Evolutionary conservation across 2,113 vertebrate genomes (phyloP), one percentile per base, ranked within the genome.

Genomic region (Mobula birostris): DNA sequence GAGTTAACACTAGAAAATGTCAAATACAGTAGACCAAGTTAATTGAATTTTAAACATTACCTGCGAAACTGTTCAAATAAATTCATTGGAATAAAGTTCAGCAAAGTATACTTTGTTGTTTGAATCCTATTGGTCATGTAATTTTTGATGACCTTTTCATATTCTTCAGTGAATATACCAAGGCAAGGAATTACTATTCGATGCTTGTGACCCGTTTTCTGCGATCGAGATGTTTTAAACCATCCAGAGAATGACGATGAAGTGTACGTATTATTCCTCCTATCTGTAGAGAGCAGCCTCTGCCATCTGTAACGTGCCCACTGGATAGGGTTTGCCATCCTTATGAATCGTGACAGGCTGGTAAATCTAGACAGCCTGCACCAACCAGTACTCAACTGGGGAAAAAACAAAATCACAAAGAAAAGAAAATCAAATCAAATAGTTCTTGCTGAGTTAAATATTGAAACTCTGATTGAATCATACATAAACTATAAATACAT

Each of bases 51-150:
- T 21, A 74, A 17, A 94, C 56, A 95, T 95, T 95, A 99, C 99
- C 98, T 99, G 97, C 98, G 98, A 96, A 99, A 99, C 82, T 99
- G 99, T 96, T 99, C 98, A 95, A 99, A 99, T 74, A 99, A 96
- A 96, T 99, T 99, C 96, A 97, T 98, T 82, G 99, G 99, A 95
- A 99, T 97, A 96, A 99, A 99, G 87, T 97, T 99, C 95, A 97
- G 94, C 72, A 98, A 94, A 0, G 96, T 99, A 96, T 99, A 99
- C 94, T 99, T 99, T 5, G 98, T 99, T 3, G 99, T 99, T n/a
- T 96, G 96, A 96, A 99, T 99, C 94, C 95, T 96, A 93, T 99
- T 99, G 95, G 97, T 97, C 96, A 96, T 96, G 94, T 98, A 99
- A 40, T 96, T 95, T 94, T 97, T 98, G 83, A 96, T 97, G 61